phyloP scores from a whole-genome alignment of 2,888 invertebrate genomes.

The Pelosia muscerda region DNA sequence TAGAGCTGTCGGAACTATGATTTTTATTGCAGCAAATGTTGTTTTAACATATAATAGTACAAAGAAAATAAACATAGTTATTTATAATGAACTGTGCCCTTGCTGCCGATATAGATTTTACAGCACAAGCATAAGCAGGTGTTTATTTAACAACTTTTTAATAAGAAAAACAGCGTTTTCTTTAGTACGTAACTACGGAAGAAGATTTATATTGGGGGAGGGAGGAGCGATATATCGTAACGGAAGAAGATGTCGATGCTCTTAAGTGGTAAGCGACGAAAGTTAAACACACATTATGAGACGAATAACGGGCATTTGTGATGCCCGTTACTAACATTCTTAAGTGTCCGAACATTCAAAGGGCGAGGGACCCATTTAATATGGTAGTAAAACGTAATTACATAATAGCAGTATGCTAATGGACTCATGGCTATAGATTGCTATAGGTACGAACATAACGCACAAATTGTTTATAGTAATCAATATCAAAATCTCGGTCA shows the following conservation, averaged over 20 bases:
- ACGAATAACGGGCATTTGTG: background rate
- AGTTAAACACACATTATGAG: background rate
- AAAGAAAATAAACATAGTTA: background rate
- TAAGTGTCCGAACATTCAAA: background rate
- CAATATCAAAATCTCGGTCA: slow-evolving; percentile 59
- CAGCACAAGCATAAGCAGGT: background rate
- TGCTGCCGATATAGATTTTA: background rate
- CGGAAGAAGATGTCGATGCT: too few species aligned
- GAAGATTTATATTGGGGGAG: too few species aligned
- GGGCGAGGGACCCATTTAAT: background rate
- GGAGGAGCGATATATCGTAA: too few species aligned
- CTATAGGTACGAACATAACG: background rate
- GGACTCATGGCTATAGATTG: background rate
- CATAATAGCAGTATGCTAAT: background rate
- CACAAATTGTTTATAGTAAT: background rate
- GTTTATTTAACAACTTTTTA: background rate
- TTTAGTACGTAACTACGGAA: background rate
- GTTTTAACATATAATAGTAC: too few species aligned
- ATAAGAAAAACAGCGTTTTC: background rate
- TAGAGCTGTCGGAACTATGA: too few species aligned
- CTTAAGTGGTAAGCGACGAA: background rate
- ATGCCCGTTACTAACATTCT: background rate
- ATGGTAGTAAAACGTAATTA: background rate
- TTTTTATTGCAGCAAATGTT: too few species aligned
- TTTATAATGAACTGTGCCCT: background rate